These are phyloP conservation scores for Lagorchestes hirsutus DNA, from an alignment of 2,797 vertebrate species.

Conservation along the genomic window DNA sequence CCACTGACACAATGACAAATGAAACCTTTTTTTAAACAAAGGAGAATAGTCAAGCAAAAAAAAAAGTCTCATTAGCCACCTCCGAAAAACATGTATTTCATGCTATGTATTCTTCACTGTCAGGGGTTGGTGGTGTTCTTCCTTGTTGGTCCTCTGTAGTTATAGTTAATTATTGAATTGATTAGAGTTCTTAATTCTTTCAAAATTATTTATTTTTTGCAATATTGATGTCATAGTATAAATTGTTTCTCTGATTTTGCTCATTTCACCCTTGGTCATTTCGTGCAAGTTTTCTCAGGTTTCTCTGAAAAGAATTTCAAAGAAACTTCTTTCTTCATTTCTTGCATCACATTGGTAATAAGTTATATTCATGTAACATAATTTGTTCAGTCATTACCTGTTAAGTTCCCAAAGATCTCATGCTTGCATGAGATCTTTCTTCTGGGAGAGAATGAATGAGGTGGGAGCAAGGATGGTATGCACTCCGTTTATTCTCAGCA, in stretches of 20 bases:
- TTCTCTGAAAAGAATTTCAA: neutral
- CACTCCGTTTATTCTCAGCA: too few species aligned
- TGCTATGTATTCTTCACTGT: neutral
- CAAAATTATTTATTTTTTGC: neutral
- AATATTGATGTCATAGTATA: neutral
- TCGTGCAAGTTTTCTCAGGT: neutral
- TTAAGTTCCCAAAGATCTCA: too few species aligned
- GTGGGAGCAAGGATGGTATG: too few species aligned
- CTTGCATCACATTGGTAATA: neutral
- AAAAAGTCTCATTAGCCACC: neutral
- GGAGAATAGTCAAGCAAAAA: neutral
- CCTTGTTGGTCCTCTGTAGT: neutral
- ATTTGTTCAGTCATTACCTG: neutral
- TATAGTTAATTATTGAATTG: neutral
- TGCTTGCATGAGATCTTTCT: too few species aligned
- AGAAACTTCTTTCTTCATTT: neutral
- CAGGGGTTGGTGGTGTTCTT: neutral
- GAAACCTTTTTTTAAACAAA: neutral
- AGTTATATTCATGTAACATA: neutral
- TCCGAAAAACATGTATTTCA: neutral
- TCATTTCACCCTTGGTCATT: neutral
- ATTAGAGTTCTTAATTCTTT: neutral
- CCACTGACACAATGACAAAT: neutral
- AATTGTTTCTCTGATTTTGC: neutral
- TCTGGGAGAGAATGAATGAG: too few species aligned